phyloP scores from a whole-genome alignment of 2,888 invertebrate species.

The Drosophila hawaiiensis region DNA sequence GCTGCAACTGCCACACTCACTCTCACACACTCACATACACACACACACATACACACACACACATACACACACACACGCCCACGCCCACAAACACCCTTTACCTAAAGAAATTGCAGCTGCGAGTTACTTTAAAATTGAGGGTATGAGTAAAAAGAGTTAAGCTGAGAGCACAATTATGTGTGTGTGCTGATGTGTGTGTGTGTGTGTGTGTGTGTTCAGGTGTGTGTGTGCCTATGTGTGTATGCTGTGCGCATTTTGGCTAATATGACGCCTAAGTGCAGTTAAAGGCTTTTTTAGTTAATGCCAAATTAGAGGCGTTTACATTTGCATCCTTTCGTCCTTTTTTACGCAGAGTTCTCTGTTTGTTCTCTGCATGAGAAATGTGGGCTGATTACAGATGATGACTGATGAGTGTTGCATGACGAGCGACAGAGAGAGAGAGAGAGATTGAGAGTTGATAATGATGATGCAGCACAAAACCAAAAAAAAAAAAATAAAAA shows the following conservation, averaged over 20 bases:
- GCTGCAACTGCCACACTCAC: conserved; percentile 4
- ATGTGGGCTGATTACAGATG: conserved; percentile 31
- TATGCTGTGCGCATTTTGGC: conserved; percentile 51
- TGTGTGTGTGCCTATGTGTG: conserved; percentile 1
- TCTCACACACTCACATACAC: background rate
- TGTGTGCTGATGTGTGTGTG: background rate
- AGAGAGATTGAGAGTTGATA: background rate
- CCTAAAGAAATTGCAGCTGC: conserved; percentile 36
- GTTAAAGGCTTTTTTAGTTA: conserved; percentile 56
- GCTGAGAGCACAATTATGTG: conserved; percentile 60
- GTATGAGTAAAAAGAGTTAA: conserved; percentile 9
- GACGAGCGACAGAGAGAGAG: no score
- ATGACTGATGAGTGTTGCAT: conserved; percentile 8
- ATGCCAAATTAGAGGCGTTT: conserved; percentile 76
- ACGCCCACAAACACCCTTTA: background rate
- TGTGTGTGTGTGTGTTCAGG: no score
- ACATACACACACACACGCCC: background rate
- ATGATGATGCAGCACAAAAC: background rate
- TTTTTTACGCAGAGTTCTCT: conserved; percentile 70
- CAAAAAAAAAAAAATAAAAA: conserved; percentile 1
- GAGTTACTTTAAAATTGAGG: conserved; percentile 1
- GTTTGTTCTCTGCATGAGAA: conserved; percentile 39
- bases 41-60: background rate
- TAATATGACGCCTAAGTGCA: conserved; percentile 56
- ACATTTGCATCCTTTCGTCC: conserved; percentile 42